Base-by-base conservation (phyloP, 1,140 invertebrate species). In the Ladona fulva region DNA sequence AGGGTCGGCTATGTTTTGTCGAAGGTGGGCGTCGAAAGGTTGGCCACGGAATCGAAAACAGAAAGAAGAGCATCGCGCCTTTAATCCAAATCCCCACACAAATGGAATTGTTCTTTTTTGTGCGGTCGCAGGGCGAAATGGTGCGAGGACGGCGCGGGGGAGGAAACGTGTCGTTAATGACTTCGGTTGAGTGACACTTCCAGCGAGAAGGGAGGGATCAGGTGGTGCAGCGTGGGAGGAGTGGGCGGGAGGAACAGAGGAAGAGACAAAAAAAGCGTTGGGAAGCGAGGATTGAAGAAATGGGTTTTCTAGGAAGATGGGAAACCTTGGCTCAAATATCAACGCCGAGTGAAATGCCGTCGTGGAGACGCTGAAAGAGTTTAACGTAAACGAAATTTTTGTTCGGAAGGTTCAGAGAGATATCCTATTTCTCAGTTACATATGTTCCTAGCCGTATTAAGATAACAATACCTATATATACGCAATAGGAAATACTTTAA, bases 291-390 rank as follows among this genome's bases (percentile, higher is more conserved):
- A 66, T 66, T 66, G 52, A 66, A 66, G 52, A 66, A 66, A 66
- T 66, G 52, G 52, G 52, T 66, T 66, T 66, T 12, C 52, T 66
- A 66, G n/a, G 52, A 66, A 66, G 52, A 66, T 66, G 52, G n/a
- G 52, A 66, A 66, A 66, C 52, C 52, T 66, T 66, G 52, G 52
- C n/a, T 66, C 52, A 66, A 66, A 66, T 66, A 66, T 66, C 52
- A 66, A 66, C 52, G n/a, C 3, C 29, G 29, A 37, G 29, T 37
- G 29, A 37, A 37, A 37, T 8, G 29, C 1, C 29, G 29, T 37
- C 8, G 1, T 8, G 29, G 29, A 37, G 3, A 8, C 29, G 29
- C 1, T 8, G 29, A 37, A 37, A 37, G 29, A 37, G 29, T 37
- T 37, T 37, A n/a, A 37, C 29, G 29, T 37, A 37, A 37, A 37